Evolutionary conservation across 2,888 invertebrate genomes (phyloP).

Genomic region (Galeopsomyia nigrocyanea): DNA sequence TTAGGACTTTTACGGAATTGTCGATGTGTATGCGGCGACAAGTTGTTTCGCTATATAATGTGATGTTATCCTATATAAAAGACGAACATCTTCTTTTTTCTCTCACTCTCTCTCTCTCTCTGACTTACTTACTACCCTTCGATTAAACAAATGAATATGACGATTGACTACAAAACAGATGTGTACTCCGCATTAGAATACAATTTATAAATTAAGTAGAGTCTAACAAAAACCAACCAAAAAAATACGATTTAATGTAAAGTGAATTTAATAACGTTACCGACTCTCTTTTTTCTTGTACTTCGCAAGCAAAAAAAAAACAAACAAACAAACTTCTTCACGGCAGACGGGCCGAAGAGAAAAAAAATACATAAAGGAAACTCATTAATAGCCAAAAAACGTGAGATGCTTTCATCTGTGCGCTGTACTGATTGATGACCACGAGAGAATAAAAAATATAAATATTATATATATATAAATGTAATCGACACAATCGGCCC

Average conservation of each 20-base stretch:
- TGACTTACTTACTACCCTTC: too few relatives aligned
- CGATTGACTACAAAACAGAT: too few relatives aligned
- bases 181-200: conserved; percentile 60
- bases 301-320: conserved; percentile 50
- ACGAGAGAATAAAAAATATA: conserved; percentile 24
- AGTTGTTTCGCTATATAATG: conserved; percentile 66
- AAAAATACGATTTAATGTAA: conserved; percentile 59
- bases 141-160: too few relatives aligned
- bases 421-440: conserved; percentile 8
- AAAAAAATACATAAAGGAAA: too few relatives aligned
- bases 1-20: conserved; percentile 57
- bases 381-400: conserved; percentile 11
- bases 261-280: conserved; percentile 60
- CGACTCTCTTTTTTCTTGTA: conserved; percentile 57
- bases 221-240: conserved; percentile 57
- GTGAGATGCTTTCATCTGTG: conserved; percentile 33
- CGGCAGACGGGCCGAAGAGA: conserved; percentile 55
- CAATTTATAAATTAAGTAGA: conserved; percentile 54
- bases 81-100: too few relatives aligned
- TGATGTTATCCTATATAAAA: conserved; percentile 63
- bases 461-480: conserved; percentile 16
- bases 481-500: conserved; percentile 52
- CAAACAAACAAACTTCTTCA: conserved; percentile 54
- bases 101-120: too few relatives aligned
- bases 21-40: conserved; percentile 42